Percentiles rank a stretch among this genome's conserved stretches.
Conservation (phyloP, 1,140 invertebrate species). For the Drosophila bipectinata region DNA sequence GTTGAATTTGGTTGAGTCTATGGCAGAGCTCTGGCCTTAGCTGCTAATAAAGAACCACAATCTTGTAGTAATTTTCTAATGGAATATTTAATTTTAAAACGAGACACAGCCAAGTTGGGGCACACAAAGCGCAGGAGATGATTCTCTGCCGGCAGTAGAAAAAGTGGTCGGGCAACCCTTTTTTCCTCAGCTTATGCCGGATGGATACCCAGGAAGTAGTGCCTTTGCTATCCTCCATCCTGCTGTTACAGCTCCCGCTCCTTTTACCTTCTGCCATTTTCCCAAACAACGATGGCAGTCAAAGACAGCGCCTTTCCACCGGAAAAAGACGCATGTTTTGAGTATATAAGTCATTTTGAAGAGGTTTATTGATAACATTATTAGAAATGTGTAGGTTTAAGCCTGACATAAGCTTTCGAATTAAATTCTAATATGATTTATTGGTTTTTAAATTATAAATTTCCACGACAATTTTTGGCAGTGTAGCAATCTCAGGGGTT, state of each 20-base stretch:
- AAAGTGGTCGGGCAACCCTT: conserved; percentile 72
- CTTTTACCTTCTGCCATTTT: conserved; percentile 12
- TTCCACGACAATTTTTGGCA: neutral
- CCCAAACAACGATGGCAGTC: conserved; percentile 34
- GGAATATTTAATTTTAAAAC: conserved; percentile 83
- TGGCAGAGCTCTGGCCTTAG: conserved; percentile 27
- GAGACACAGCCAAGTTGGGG: conserved; percentile 63
- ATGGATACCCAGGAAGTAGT: conserved; percentile 81
- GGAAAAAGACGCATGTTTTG: neutral
- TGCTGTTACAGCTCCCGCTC: neutral
- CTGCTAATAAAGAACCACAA: conserved; percentile 69
- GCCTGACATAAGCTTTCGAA: neutral
- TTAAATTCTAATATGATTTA: neutral
- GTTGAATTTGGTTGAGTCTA: conserved; percentile 51
- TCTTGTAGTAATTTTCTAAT: conserved; percentile 84
- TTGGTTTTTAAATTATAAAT: neutral
- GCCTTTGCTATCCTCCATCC: conserved; percentile 46
- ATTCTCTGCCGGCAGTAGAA: conserved; percentile 45
- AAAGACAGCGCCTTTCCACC: conserved; percentile 63
- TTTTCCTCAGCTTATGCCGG: conserved; percentile 72
- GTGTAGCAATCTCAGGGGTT: conserved; percentile 30
- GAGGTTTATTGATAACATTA: neutral
- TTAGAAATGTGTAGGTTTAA: neutral
- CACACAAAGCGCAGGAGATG: conserved; percentile 50
- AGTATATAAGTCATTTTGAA: neutral